Conservation (phyloP, 2,797 vertebrate genomes). For the Oophaga sylvatica region DNA sequence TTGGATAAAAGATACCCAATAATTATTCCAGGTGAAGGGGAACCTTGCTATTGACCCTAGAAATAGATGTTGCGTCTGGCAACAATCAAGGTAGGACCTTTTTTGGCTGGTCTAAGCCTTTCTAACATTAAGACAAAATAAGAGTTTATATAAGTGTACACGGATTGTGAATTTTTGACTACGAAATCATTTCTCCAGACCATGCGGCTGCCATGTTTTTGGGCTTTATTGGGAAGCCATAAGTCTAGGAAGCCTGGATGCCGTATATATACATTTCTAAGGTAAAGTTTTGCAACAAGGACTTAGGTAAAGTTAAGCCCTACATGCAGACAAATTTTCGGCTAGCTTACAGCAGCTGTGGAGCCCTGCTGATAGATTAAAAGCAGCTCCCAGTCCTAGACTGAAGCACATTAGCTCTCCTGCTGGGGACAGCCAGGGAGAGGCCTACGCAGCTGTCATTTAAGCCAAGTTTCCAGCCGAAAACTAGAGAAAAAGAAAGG, state of each 20-base stretch:
- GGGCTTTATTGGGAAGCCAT: not conserved
- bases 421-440: conserved; percentile 80
- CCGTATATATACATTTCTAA: not conserved
- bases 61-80: not conserved
- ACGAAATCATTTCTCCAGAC: not conserved
- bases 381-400: conserved; percentile 92
- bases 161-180: no score
- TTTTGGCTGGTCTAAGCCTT: no score
- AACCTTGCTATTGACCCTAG: not conserved
- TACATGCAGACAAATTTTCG: conserved; percentile 82
- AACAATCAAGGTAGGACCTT: no score
- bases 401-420: conserved; percentile 90
- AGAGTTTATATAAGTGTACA: no score
- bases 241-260: not conserved
- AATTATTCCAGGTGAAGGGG: no score
- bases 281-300: conserved; percentile 70
- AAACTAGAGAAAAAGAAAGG: conserved; percentile 76
- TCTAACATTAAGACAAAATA: no score
- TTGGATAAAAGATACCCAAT: not conserved
- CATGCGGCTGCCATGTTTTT: not conserved
- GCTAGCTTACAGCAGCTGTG: conserved; percentile 92
- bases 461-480: conserved; percentile 84
- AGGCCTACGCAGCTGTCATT: conserved; percentile 88
- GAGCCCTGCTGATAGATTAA: conserved; percentile 95
- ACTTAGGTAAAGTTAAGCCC: conserved; percentile 77